Percentiles rank a stretch among this genome's conserved stretches.
These are phyloP conservation scores for Cheilosia vulpina DNA, from an alignment of 2,888 invertebrate genomes.

Conservation along the genomic window DNA sequence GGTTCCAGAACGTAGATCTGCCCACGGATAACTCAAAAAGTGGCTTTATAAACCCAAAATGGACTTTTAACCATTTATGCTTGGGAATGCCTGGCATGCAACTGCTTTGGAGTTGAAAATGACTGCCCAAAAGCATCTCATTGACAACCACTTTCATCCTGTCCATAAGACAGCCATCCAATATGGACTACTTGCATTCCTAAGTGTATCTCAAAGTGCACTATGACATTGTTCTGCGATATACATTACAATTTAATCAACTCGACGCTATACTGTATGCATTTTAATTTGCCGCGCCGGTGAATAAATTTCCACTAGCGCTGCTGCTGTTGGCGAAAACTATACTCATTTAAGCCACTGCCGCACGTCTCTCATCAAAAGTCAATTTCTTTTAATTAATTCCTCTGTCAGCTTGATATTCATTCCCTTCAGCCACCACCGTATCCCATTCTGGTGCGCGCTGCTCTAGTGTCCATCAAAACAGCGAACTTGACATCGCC, in stretches of 20 bases:
- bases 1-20: too few relatives aligned
- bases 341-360: conserved; percentile 59
- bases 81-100: too few relatives aligned
- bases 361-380: conserved; percentile 55
- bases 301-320: conserved; percentile 61
- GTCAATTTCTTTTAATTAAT: conserved; percentile 67
- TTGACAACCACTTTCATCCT: too few relatives aligned
- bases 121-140: too few relatives aligned
- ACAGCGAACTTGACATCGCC: conserved; percentile 71
- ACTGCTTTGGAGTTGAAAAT: too few relatives aligned
- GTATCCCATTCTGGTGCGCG: conserved; percentile 42
- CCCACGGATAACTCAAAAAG: too few relatives aligned
- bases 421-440: conserved; percentile 65
- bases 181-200: conserved; percentile 16
- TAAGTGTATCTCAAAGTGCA: conserved; percentile 16
- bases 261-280: conserved; percentile 58
- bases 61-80: too few relatives aligned
- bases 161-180: conserved; percentile 7
- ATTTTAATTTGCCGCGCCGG: conserved; percentile 72
- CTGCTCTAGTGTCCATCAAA: conserved; percentile 70
- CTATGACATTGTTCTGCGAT: conserved; percentile 28
- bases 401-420: conserved; percentile 70
- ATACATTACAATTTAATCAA: conserved; percentile 69
- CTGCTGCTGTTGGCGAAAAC: conserved; percentile 25
- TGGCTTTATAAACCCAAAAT: too few relatives aligned